Base-by-base conservation (phyloP, 2,797 vertebrate species). In the Spea hammondii region DNA sequence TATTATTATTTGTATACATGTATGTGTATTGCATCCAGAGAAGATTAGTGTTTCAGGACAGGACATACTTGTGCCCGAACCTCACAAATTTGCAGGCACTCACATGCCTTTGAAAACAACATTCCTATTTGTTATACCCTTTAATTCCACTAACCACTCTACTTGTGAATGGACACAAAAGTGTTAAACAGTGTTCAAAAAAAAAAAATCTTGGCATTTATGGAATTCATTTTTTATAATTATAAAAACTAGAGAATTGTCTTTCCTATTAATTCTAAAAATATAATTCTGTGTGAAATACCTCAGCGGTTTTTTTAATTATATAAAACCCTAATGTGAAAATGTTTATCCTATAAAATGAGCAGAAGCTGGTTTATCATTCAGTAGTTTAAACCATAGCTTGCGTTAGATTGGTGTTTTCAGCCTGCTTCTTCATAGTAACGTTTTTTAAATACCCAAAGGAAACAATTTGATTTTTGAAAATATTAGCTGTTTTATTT, bases 301-400 rank as follows among this genome's bases (percentile, higher is more conserved):
- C n/a, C 32, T 62, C 59, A 62, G 7, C 8, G 12, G 59, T 62
- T 62, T 62, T 62, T 62, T 62, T 14, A 62, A 62, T 62, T 62
- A 62, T 17, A 62, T 10, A 11, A 13, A 17, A 32, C 32, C 14
- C 5, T 10, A 9, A 62, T 62, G 14, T 62, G n/a, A 62, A 17
- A 62, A 62, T 6, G 13, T 62, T 62, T 62, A 62, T 62, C 59
- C n/a, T 59, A 3, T 62, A 12, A 3, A 17, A 62, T 32, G 14
- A 6, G 59, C 59, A 62, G 14, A 17, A 17, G 7, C 9, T 32
- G 14, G 5, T 14, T 32, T 62, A 62, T 62, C 59, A 17, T 14
- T 62, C 0, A 62, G 32, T 62, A 6, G 0, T 62, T 62, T 17
- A 62, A 62, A 17, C 5, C 6, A 17, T 6, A 32, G 5, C 6